Evolutionary conservation across 2,888 invertebrate genomes (phyloP).

Genomic region (Drosophila colorata): DNA sequence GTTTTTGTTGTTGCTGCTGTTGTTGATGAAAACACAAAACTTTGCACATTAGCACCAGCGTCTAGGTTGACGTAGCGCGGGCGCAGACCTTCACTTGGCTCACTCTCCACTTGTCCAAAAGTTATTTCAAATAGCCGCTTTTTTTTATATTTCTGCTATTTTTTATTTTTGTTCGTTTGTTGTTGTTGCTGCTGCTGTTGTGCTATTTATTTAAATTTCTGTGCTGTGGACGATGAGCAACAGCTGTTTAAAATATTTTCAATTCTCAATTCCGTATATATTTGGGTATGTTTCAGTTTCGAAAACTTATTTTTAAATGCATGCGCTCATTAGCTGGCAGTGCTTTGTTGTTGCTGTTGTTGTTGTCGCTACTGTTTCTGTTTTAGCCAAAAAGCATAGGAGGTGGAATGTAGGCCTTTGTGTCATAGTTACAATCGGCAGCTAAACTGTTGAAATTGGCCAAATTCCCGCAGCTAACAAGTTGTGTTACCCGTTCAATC

Average conservation of each 20-base stretch:
- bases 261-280: constrained; percentile 74
- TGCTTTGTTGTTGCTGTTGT: constrained; percentile 16
- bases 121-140: constrained; percentile 55
- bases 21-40: constrained; percentile 76
- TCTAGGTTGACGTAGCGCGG: background rate
- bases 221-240: constrained; percentile 74
- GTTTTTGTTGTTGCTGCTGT: constrained; percentile 31
- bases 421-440: constrained; percentile 61
- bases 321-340: constrained; percentile 75
- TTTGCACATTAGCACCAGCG: constrained; percentile 77
- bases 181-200: constrained; percentile 37
- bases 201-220: constrained; percentile 63
- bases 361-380: constrained; percentile 29
- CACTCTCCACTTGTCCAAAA: constrained; percentile 71
- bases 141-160: constrained; percentile 10
- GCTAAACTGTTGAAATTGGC: constrained; percentile 31
- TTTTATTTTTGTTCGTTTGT: constrained; percentile 43
- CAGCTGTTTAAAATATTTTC: constrained; percentile 78
- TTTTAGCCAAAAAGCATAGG: constrained; percentile 37
- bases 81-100: constrained; percentile 39
- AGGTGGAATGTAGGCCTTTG: constrained; percentile 67
- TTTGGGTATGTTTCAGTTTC: constrained; percentile 77
- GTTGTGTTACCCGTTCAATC: constrained; percentile 15
- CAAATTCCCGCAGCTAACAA: constrained; percentile 29
- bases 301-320: constrained; percentile 75